phyloP scores from a whole-genome alignment of 2,113 vertebrate genomes.

The Colistium nudipinnis region DNA sequence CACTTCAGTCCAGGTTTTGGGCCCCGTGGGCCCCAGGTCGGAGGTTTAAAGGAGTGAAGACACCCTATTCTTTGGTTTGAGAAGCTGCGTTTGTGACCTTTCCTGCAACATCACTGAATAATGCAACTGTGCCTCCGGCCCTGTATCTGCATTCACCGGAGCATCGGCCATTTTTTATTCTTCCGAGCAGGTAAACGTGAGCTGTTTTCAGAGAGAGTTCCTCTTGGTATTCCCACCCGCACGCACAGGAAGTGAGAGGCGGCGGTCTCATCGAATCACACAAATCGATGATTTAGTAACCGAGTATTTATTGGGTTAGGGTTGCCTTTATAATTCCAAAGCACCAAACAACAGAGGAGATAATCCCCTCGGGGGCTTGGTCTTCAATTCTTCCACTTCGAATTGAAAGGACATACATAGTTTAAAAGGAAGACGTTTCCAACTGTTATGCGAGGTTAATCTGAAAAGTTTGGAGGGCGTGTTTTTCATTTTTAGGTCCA shows the following conservation, averaged over 20 bases:
- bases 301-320: conserved; percentile 13
- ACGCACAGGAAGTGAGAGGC: conserved; percentile 4
- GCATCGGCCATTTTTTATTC: conserved; percentile 46
- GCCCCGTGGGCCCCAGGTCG: background rate
- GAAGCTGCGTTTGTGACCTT: conserved; percentile 22
- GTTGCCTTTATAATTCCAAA: background rate
- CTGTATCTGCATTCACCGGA: conserved; percentile 5
- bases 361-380: conserved; percentile 1
- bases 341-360: conserved; percentile 15
- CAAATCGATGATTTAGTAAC: conserved; percentile 50
- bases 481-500: too few relatives aligned
- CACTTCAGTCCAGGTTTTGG: too few relatives aligned
- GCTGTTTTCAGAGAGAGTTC: background rate
- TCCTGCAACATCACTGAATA: conserved; percentile 55
- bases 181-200: background rate
- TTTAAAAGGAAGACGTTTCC: too few relatives aligned
- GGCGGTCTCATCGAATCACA: conserved; percentile 35
- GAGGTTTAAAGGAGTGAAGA: background rate
- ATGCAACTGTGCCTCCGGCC: conserved; percentile 48
- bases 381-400: background rate
- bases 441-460: too few relatives aligned
- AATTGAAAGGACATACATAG: background rate
- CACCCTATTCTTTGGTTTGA: conserved; percentile 4
- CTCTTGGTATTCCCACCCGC: conserved; percentile 6
- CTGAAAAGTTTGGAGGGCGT: too few relatives aligned